phyloP scores from a whole-genome alignment of 2,797 vertebrate species.

The Acipenser oxyrinchus region DNA sequence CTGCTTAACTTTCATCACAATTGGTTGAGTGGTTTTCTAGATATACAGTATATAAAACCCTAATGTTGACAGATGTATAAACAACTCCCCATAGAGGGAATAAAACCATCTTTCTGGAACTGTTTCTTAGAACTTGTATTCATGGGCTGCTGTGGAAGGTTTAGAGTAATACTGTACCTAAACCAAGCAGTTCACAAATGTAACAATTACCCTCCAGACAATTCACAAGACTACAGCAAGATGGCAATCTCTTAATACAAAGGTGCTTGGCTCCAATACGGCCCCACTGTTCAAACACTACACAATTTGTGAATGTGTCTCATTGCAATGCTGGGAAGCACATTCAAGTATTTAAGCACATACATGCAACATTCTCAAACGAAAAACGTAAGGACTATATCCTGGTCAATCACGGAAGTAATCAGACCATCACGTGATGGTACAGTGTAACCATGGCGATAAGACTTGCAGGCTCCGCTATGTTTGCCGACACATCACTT shows the following conservation, averaged over 20 bases:
- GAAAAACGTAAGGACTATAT: constrained; percentile 31
- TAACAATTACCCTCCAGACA: constrained; percentile 7
- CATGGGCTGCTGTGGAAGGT: neutral
- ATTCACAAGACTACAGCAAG: constrained; percentile 33
- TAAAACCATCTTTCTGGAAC: too few species aligned
- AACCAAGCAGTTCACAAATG: neutral
- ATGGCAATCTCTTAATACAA: constrained; percentile 35
- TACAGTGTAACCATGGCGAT: constrained; percentile 45
- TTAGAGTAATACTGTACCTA: neutral
- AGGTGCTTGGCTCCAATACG: constrained; percentile 26
- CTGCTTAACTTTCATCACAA: too few species aligned
- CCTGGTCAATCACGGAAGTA: constrained; percentile 9
- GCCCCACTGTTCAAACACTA: constrained; percentile 63
- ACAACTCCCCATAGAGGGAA: too few species aligned
- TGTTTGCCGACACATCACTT: constrained; percentile 36
- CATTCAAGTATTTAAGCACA: constrained; percentile 48
- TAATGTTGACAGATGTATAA: too few species aligned
- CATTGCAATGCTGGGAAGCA: constrained; percentile 38
- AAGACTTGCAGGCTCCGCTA: constrained; percentile 39
- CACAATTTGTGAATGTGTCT: constrained; percentile 47
- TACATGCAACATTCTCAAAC: constrained; percentile 56
- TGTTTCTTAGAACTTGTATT: too few species aligned
- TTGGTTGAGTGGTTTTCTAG: too few species aligned
- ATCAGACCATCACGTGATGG: constrained; percentile 20
- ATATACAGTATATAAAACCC: too few species aligned